These are phyloP conservation scores for Morbakka virulenta DNA, from an alignment of 30 jellyfish, hydroid and myxozoan species.

Conservation along the genomic window DNA sequence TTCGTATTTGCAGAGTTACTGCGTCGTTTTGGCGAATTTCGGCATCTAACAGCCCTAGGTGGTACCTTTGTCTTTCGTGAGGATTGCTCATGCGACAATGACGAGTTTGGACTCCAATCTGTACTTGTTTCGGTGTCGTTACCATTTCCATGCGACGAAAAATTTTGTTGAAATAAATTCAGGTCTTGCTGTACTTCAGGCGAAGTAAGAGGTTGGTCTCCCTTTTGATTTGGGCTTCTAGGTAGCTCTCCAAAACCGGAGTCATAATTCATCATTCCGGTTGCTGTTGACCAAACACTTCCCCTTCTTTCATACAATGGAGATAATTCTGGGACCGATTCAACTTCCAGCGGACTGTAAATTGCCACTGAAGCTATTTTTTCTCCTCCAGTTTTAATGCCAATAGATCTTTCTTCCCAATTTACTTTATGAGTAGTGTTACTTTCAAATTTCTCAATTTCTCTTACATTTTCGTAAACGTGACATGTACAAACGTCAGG, in stretches of 20 bases:
- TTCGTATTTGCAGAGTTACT: constrained; percentile 40
- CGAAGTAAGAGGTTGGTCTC: constrained; percentile 22
- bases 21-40: constrained; percentile 32
- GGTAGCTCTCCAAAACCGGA: constrained; percentile 57
- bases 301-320: neutral
- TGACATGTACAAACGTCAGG: neutral
- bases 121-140: constrained; percentile 77
- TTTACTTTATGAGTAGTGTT: neutral
- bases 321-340: neutral
- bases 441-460: neutral
- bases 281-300: constrained; percentile 35
- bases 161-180: constrained; percentile 25
- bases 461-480: neutral
- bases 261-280: constrained; percentile 39
- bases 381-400: neutral
- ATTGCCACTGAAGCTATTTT: neutral
- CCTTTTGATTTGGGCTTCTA: constrained; percentile 10
- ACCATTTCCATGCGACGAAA: constrained; percentile 25
- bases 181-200: constrained; percentile 16
- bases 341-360: neutral
- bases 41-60: constrained; percentile 6
- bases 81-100: constrained; percentile 40
- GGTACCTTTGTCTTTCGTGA: constrained; percentile 16
- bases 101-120: constrained; percentile 87
- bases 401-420: neutral